Percentiles rank a stretch among this genome's conserved stretches.
phyloP scores from a whole-genome alignment of 2,888 invertebrate species.

The Thymelicus sylvestris region DNA sequence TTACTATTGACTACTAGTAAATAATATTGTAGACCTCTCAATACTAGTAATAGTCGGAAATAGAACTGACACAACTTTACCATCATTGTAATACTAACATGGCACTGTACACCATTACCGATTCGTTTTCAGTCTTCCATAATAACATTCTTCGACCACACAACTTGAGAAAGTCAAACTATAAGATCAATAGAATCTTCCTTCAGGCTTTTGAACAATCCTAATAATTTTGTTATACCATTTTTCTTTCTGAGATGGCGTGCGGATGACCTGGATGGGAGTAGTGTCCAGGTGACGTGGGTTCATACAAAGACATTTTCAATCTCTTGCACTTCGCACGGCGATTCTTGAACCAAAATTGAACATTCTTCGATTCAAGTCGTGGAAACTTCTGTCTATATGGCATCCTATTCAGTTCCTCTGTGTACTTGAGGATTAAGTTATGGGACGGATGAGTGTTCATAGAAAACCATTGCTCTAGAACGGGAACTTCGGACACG shows the following conservation, averaged over 20 bases:
- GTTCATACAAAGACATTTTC: slow-evolving; percentile 95
- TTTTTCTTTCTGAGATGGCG: slow-evolving; percentile 81
- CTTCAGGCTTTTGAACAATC: slow-evolving; percentile 21
- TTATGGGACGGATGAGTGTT: slow-evolving; percentile 99
- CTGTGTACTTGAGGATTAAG: slow-evolving; percentile 98
- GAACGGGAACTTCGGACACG: slow-evolving; percentile 97
- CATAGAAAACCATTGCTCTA: slow-evolving; percentile 98
- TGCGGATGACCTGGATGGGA: slow-evolving; percentile 81
- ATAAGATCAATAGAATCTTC: slow-evolving; percentile 45
- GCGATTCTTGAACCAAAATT: slow-evolving; percentile 99
- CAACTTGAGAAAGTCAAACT: slow-evolving; percentile 37
- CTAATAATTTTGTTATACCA: slow-evolving; percentile 60
- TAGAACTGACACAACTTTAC: slow-evolving; percentile 49
- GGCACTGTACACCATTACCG: slow-evolving; percentile 79
- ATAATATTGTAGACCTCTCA: slow-evolving; percentile 52
- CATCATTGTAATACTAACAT: slow-evolving; percentile 77
- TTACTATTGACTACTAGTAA: slow-evolving; percentile 30
- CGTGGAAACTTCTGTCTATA: slow-evolving; percentile 99
- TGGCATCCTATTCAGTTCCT: slow-evolving; percentile 98
- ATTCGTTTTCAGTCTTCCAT: slow-evolving; percentile 78
- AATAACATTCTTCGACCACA: slow-evolving; percentile 54
- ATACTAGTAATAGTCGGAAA: slow-evolving; percentile 63
- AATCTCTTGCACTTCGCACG: slow-evolving; percentile 99
- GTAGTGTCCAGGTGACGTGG: slow-evolving; percentile 87
- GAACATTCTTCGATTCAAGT: slow-evolving; percentile 99